Percentiles rank a stretch among this genome's conserved stretches.
Conservation (phyloP, 2,113 vertebrate genomes). For the Gila orcuttii region DNA sequence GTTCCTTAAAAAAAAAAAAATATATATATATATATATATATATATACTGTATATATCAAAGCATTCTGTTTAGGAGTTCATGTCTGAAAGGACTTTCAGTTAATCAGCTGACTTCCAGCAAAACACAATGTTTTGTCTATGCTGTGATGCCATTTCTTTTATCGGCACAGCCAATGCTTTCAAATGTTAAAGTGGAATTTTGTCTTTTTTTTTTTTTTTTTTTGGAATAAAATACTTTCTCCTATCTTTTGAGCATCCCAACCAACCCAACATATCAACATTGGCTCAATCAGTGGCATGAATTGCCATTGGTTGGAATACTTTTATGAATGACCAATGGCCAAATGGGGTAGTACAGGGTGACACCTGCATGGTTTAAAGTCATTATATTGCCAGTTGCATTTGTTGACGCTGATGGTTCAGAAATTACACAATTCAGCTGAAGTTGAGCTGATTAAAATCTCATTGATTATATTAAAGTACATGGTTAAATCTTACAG, state of each 20-base stretch:
- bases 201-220: too few species aligned
- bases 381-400: background rate
- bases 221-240: background rate
- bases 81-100: background rate
- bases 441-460: background rate
- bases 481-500: background rate
- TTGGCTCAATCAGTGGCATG: background rate
- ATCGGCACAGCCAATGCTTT: background rate
- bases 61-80: background rate
- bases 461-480: background rate
- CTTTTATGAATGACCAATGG: background rate
- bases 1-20: background rate
- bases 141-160: background rate
- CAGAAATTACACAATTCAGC: background rate
- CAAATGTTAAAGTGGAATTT: background rate
- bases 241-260: background rate
- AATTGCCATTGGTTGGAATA: background rate
- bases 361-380: background rate
- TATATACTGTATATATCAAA: too few species aligned
- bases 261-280: too few species aligned
- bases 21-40: background rate
- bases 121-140: conserved; percentile 16
- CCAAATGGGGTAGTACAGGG: background rate
- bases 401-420: background rate
- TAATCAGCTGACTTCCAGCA: background rate